phyloP scores from a whole-genome alignment of 2,797 vertebrate species.

The Peromyscus eremicus region DNA sequence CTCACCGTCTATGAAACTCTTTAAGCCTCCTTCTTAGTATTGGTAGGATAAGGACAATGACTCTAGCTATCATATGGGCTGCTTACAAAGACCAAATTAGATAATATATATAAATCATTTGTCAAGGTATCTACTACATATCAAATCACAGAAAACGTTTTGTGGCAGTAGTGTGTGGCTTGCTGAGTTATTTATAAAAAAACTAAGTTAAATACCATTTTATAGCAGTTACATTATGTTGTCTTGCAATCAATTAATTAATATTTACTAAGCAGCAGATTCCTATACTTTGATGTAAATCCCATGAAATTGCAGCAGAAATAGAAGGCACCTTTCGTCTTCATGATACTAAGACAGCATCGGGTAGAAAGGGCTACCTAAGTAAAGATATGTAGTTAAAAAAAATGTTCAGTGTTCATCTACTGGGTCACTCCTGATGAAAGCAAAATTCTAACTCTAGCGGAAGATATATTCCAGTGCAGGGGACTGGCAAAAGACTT shows the following conservation, averaged over 20 bases:
- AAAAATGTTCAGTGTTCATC: background rate
- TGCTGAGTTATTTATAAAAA: constrained; percentile 37
- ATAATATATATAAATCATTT: constrained; percentile 9
- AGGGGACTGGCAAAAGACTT: background rate
- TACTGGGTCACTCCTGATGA: background rate
- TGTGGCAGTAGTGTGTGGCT: background rate
- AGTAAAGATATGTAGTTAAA: constrained; percentile 8
- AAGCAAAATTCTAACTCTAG: background rate
- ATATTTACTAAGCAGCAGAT: background rate
- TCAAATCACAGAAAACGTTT: constrained; percentile 45
- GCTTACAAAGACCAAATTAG: constrained; percentile 52
- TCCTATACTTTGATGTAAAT: background rate
- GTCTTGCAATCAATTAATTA: background rate
- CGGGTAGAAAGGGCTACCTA: background rate
- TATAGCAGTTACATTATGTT: background rate
- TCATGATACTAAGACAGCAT: background rate
- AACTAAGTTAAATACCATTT: constrained; percentile 24
- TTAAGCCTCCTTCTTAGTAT: background rate
- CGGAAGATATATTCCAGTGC: background rate
- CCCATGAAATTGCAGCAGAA: constrained; percentile 9
- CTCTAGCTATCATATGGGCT: background rate
- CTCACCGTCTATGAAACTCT: background rate
- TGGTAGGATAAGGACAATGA: background rate
- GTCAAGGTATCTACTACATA: background rate
- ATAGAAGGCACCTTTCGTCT: background rate